A percentile compares a stretch with the other conserved stretches of the same genome.
Conservation (phyloP, 2,113 vertebrate genomes). For the Muntiacus reevesi region DNA sequence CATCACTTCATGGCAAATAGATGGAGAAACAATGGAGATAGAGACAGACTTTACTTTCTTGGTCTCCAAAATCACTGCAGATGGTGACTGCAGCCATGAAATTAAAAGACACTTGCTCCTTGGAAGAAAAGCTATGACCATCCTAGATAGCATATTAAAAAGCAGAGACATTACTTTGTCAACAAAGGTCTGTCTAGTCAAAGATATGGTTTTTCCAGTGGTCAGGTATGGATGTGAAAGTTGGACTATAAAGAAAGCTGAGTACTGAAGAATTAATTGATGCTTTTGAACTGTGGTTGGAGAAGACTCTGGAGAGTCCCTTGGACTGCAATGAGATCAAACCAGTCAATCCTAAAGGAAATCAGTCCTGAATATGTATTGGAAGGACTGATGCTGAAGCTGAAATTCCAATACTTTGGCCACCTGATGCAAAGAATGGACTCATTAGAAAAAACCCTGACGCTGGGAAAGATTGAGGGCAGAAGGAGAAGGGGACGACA, state of each 20-base stretch:
- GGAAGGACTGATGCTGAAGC: not conserved
- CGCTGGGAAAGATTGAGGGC: not conserved
- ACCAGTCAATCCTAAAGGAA: not conserved
- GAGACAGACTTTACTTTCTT: not conserved
- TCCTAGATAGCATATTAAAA: not conserved
- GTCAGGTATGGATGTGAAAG: not conserved
- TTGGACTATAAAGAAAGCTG: not conserved
- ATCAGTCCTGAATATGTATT: not conserved
- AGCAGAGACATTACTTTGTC: not conserved
- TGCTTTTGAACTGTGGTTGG: not conserved
- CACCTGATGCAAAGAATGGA: not conserved
- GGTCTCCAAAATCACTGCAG: not conserved
- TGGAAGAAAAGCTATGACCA: not conserved
- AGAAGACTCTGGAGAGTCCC: not conserved
- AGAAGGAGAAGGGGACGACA: rapidly evolving
- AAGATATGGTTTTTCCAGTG: not conserved
- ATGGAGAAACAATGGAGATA: not conserved
- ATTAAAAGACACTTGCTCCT: not conserved
- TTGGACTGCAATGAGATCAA: not conserved
- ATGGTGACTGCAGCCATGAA: not conserved
- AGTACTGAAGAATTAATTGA: not conserved
- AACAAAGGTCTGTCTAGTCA: not conserved
- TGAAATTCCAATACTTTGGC: not conserved
- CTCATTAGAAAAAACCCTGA: not conserved
- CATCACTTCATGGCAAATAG: not conserved